A percentile compares a stretch with the other conserved stretches of the same genome.
Evolutionary conservation across 1,140 invertebrate genomes (phyloP).

Genomic region (Drosophila jambulina): DNA sequence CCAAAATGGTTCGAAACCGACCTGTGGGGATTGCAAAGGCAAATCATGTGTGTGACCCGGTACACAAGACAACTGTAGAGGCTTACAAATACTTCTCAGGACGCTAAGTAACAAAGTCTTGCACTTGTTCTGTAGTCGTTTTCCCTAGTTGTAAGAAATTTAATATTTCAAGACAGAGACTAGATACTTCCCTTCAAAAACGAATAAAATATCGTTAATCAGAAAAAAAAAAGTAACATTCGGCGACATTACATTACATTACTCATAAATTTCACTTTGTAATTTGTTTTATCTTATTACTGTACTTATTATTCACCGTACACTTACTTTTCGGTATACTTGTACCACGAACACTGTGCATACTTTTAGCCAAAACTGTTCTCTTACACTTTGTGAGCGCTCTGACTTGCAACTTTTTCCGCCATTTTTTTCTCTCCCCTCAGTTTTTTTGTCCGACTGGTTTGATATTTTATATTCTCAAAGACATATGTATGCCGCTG

Average conservation of each 20-base stretch:
- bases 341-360: constrained; percentile 1
- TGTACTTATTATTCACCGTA: not conserved
- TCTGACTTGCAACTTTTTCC: constrained; percentile 27
- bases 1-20: too few relatives aligned
- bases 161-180: too few relatives aligned
- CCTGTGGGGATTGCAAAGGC: too few relatives aligned
- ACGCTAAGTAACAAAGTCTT: too few relatives aligned
- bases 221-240: not conserved
- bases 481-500: constrained; percentile 53
- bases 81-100: too few relatives aligned
- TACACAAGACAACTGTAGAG: too few relatives aligned
- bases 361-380: constrained; percentile 13
- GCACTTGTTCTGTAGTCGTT: too few relatives aligned
- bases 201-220: too few relatives aligned
- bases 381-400: constrained; percentile 4
- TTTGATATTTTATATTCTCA: constrained; percentile 35
- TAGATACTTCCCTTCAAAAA: not conserved
- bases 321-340: not conserved
- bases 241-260: not conserved
- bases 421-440: constrained; percentile 7
- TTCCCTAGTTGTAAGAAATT: too few relatives aligned
- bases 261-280: not conserved
- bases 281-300: not conserved
- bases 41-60: too few relatives aligned
- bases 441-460: not conserved